phyloP scores from a whole-genome alignment of 2,888 invertebrate genomes.

The Halictus ligatus region DNA sequence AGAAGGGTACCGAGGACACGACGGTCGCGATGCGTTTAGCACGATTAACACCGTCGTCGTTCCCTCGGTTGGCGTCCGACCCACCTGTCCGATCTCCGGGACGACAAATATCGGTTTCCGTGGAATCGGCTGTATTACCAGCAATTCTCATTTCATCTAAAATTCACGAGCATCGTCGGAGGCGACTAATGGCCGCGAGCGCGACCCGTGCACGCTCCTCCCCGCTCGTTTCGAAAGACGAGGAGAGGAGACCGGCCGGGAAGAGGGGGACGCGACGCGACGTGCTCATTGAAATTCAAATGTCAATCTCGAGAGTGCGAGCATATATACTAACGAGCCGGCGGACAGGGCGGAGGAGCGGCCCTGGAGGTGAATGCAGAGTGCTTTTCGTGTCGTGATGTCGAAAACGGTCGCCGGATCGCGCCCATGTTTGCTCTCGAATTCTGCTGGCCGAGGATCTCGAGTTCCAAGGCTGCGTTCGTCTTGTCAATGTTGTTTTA shows the following conservation, averaged over 20 bases:
- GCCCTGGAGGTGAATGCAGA: constrained; percentile 56
- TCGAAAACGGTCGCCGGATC: constrained; percentile 71
- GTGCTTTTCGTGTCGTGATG: constrained; percentile 71
- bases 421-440: constrained; percentile 75
- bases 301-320: constrained; percentile 71
- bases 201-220: constrained; percentile 32
- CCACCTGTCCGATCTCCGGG: constrained; percentile 51
- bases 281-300: constrained; percentile 73
- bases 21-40: constrained; percentile 66
- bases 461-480: constrained; percentile 60
- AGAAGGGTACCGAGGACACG: constrained; percentile 24
- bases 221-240: constrained; percentile 62
- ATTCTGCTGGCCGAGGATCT: constrained; percentile 66
- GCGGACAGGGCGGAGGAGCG: constrained; percentile 1
- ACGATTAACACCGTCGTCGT: constrained; percentile 68
- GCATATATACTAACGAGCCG: constrained; percentile 66
- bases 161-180: constrained; percentile 55
- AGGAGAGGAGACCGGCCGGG: constrained; percentile 40
- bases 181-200: constrained; percentile 50
- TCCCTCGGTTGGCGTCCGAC: constrained; percentile 32
- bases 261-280: constrained; percentile 35
- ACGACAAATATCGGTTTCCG: constrained; percentile 65
- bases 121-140: constrained; percentile 64
- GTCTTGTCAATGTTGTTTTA: constrained; percentile 66
- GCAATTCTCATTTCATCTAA: constrained; percentile 67